A percentile compares a stretch with the other conserved stretches of the same genome.
Conservation (phyloP, 2,797 vertebrate genomes). For the Coregonus suidteri region DNA sequence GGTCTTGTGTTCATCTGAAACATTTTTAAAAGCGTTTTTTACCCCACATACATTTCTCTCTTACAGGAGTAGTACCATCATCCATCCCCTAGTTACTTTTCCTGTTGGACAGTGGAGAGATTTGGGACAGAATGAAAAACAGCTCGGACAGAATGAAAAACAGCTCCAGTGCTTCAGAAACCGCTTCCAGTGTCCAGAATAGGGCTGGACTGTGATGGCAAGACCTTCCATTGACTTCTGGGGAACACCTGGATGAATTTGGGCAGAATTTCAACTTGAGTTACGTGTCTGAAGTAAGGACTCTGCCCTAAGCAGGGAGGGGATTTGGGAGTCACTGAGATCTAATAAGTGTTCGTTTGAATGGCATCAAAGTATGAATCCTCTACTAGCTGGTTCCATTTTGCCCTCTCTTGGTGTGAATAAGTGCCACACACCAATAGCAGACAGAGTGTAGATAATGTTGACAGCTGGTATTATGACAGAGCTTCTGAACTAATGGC, state of each 20-base stretch:
- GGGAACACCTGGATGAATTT: background rate
- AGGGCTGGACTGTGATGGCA: background rate
- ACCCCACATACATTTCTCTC: constrained; percentile 2
- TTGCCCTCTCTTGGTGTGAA: constrained; percentile 1
- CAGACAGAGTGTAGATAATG: background rate
- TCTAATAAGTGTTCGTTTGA: background rate
- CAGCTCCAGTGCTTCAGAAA: background rate
- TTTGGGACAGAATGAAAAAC: background rate
- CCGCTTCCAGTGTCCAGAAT: background rate
- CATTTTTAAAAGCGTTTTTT: constrained; percentile 6
- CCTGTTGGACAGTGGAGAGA: background rate
- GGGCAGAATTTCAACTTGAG: constrained; percentile 22
- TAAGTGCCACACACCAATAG: background rate
- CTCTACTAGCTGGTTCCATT: background rate
- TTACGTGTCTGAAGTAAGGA: constrained; percentile 11
- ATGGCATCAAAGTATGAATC: background rate
- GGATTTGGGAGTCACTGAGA: background rate
- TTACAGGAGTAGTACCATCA: constrained; percentile 4
- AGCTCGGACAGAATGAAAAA: background rate
- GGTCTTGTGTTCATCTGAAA: constrained; percentile 19
- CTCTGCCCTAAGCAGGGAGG: constrained; percentile 10
- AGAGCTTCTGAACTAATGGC: too few relatives aligned
- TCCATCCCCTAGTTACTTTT: constrained; percentile 22
- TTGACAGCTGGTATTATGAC: background rate
- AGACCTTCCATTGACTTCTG: background rate